Base-by-base conservation (phyloP, 53 echinoderm and acorn worm genomes). In the Actinopyga echinites region DNA sequence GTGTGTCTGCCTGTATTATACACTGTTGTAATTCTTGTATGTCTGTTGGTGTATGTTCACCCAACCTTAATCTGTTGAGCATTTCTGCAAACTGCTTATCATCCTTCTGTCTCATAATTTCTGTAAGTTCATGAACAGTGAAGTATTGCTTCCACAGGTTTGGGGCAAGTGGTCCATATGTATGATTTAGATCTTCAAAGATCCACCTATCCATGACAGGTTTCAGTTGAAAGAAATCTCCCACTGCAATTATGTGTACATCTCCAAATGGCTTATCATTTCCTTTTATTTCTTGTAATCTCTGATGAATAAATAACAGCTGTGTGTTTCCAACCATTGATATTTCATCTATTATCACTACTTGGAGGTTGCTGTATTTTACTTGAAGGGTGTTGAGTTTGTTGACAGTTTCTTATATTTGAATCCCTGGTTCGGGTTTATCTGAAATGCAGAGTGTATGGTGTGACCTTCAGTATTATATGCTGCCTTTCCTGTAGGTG, bases 401-500 rank as follows among this genome's bases (percentile, higher is more conserved):
- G 65, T 37, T 8, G 6, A 12, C 8, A 40, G 45, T 66, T 31
- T 83, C 57, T 44, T 67, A 66, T 83, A 83, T 7, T 31, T 36
- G 22, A 33, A 83, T 23, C 45, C 83, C 24, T 45, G 6, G 44
- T 65, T 73, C 66, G 83, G 83, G 5, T 83, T 22, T 21, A 83
- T 83, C 20, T 65, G 10, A 25, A 83, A 83, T 32, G 83, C 67
- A 35, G 15, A 40, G 29, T 83, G 83, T 7, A 38, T 83, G 13
- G 83, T 83, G 9, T 15, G 5, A 8, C 83, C 83, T 21, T 66
- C 23, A 21, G 66, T 83, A 57, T 66, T 65, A 40, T 67, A 83
- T 83, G 83, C 83, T n/a, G 83, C 83, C 66, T 83, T 83, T 7
- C 83, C 64, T 35, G 83, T 83, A 36, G 83, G 83, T 15, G 83